Evolutionary conservation across 2,113 vertebrate genomes (phyloP).

Genomic region (Sakesphorus luctuosus): DNA sequence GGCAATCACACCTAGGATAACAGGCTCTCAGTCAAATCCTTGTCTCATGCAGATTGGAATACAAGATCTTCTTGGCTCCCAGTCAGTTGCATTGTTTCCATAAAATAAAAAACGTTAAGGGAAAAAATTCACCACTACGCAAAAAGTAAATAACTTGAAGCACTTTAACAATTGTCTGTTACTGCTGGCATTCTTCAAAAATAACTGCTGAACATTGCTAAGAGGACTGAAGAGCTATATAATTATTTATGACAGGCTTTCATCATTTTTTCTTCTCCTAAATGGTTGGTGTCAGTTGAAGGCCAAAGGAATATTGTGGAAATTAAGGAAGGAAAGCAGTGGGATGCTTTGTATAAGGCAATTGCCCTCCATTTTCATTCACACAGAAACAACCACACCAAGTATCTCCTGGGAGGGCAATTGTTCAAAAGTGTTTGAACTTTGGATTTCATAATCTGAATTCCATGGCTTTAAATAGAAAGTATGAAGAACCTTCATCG

Average conservation of each 20-base stretch:
- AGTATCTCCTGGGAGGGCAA: not conserved
- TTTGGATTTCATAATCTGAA: not conserved
- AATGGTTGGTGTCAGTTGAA: slow-evolving; percentile 41
- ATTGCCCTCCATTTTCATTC: not conserved
- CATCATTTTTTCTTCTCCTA: slow-evolving; percentile 35
- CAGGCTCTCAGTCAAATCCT: not conserved
- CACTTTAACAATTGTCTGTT: slow-evolving; percentile 21
- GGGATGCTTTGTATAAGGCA: not conserved
- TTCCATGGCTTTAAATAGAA: not conserved
- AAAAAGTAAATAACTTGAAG: slow-evolving; percentile 68
- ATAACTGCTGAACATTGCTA: slow-evolving; percentile 41
- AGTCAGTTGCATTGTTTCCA: slow-evolving; percentile 44
- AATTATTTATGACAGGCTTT: slow-evolving; percentile 66
- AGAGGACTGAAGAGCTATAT: slow-evolving; percentile 7
- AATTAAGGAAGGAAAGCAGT: slow-evolving; percentile 1
- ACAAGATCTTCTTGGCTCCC: slow-evolving; percentile 9
- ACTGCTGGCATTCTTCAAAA: slow-evolving; percentile 56
- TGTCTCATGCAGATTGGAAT: not conserved
- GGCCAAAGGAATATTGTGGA: slow-evolving; percentile 49
- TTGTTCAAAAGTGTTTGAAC: not conserved
- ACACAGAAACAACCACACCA: not conserved
- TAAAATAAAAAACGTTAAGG: slow-evolving; percentile 55
- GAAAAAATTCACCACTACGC: slow-evolving; percentile 34
- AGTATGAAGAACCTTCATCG: not conserved
- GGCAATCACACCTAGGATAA: not conserved